Conservation (phyloP, 64 coral and sea anemone genomes). For the Actinia tenebrosa region DNA sequence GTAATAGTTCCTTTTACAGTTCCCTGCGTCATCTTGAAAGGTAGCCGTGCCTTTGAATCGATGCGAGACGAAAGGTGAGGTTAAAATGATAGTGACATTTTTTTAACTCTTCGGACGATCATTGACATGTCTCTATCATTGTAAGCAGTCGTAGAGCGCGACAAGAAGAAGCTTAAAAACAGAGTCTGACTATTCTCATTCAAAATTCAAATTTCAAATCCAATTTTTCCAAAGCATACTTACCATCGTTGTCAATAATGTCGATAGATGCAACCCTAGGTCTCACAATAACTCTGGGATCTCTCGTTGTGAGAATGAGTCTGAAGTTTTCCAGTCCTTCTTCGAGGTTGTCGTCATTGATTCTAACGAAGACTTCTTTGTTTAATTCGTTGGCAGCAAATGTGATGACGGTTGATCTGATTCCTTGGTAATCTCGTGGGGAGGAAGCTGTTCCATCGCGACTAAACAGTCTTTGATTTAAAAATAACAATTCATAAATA, state of each 20-base stretch:
- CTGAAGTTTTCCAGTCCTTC: background rate
- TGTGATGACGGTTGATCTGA: background rate
- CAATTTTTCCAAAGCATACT: background rate
- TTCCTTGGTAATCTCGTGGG: background rate
- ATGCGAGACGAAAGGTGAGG: no score
- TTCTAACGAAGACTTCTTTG: background rate
- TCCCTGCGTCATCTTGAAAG: no score
- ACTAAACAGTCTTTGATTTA: background rate
- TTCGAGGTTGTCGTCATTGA: background rate
- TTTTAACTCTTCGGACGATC: no score
- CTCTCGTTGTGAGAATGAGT: background rate
- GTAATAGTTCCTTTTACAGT: no score
- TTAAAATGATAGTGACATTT: no score
- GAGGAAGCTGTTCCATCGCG: background rate
- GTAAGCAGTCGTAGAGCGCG: no score
- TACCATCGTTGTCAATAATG: constrained; percentile 9
- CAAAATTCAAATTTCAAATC: background rate
- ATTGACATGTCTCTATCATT: no score
- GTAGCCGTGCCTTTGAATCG: no score
- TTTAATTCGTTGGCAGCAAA: background rate
- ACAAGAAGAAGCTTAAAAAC: no score
- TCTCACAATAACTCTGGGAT: background rate
- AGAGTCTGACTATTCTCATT: background rate
- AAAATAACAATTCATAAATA: background rate
- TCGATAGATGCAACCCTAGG: background rate